phyloP scores from a whole-genome alignment of 1,140 invertebrate genomes.

The Bombus vancouverensis region DNA sequence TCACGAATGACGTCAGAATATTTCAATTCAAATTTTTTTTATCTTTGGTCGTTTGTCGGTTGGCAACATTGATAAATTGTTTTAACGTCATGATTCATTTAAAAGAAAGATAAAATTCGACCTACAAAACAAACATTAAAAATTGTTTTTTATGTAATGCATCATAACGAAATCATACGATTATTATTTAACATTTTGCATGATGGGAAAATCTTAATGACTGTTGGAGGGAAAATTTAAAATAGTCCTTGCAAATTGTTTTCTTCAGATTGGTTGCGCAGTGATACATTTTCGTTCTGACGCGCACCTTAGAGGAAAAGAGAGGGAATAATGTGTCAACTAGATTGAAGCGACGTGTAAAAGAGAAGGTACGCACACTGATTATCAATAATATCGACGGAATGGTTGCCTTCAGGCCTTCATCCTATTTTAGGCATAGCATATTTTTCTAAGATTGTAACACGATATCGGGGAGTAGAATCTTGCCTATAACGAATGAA shows the following conservation, averaged over 20 bases:
- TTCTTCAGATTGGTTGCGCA: constrained; percentile 2
- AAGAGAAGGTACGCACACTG: constrained; percentile 51
- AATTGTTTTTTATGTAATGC: background rate
- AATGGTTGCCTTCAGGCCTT: constrained; percentile 82
- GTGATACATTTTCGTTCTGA: constrained; percentile 37
- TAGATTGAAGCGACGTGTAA: constrained; percentile 14
- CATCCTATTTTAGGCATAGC: constrained; percentile 83
- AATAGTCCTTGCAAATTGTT: background rate
- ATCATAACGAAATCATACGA: constrained; percentile 47
- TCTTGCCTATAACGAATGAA: constrained; percentile 33
- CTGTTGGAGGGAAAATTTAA: background rate
- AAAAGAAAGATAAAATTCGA: background rate
- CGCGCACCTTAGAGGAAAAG: constrained; percentile 41
- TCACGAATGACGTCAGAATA: background rate
- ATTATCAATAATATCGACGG: constrained; percentile 80
- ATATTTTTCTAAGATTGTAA: constrained; percentile 83
- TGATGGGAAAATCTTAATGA: background rate
- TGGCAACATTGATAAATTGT: background rate
- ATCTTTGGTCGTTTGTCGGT: background rate
- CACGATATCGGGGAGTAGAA: constrained; percentile 75
- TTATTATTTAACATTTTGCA: constrained; percentile 36
- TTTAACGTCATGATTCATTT: background rate
- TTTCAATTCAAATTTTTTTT: background rate
- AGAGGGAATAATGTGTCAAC: constrained; percentile 11
- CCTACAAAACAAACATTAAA: background rate